Percentiles rank a stretch among this genome's conserved stretches.
These are phyloP conservation scores for Sebastes matsubarae DNA, from an alignment of 2,797 vertebrate genomes.

Conservation along the genomic window DNA sequence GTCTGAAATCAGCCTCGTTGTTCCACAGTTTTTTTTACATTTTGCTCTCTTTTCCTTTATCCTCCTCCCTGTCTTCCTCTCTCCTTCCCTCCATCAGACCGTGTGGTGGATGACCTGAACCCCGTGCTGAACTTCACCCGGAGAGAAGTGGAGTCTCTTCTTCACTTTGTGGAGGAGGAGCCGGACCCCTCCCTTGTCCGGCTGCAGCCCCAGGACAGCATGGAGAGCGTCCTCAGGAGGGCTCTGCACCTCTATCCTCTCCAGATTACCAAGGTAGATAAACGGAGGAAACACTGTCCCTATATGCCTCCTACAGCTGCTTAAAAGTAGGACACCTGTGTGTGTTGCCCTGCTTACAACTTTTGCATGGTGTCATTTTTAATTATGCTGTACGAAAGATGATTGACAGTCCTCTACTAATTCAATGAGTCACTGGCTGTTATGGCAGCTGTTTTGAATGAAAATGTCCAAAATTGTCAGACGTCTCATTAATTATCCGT, in stretches of 20 bases:
- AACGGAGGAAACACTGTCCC: neutral
- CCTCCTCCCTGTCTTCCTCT: neutral
- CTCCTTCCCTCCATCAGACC: slow-evolving; percentile 80
- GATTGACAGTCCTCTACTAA: neutral
- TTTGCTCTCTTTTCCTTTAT: neutral
- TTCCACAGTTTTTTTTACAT: neutral
- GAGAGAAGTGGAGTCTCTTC: slow-evolving; percentile 94
- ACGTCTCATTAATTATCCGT: neutral
- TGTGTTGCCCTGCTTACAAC: neutral
- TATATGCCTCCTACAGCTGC: neutral
- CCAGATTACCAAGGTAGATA: slow-evolving; percentile 93
- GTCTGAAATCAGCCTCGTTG: neutral
- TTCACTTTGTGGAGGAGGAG: slow-evolving; percentile 97
- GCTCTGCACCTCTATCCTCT: slow-evolving; percentile 89
- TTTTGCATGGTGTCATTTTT: neutral
- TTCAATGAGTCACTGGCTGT: neutral
- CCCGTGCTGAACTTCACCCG: slow-evolving; percentile 94
- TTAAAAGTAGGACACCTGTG: neutral
- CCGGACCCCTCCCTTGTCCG: slow-evolving; percentile 81
- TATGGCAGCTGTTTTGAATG: neutral
- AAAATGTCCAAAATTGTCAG: neutral
- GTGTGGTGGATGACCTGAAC: slow-evolving; percentile 97
- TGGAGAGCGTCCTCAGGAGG: slow-evolving; percentile 88
- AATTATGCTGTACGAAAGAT: neutral
- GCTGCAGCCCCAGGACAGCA: slow-evolving; percentile 77